These are phyloP conservation scores for Pristionchus arcanus DNA, from an alignment of 2,888 invertebrate genomes.

Conservation along the genomic window DNA sequence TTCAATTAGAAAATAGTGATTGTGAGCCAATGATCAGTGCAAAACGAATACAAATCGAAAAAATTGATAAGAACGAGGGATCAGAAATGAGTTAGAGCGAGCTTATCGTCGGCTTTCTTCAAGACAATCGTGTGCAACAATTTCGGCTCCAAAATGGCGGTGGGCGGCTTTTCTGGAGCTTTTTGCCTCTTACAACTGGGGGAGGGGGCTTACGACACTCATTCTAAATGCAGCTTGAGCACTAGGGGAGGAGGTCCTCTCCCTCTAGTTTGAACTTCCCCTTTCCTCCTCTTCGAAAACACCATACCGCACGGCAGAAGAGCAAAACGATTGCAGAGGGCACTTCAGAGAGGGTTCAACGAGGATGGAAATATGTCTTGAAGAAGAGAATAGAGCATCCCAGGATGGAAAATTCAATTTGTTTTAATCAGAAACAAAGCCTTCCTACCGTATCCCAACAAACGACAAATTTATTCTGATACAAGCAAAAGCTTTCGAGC, in stretches of 20 bases:
- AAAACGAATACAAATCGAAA: no score
- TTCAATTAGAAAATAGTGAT: background rate
- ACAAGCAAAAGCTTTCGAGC: background rate
- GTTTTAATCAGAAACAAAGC: background rate
- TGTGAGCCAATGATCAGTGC: no score
- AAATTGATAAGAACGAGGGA: no score
- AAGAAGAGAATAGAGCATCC: background rate
- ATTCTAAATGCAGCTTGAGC: background rate
- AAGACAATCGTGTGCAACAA: no score
- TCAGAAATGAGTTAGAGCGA: no score
- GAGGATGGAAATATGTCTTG: background rate
- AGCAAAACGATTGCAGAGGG: background rate
- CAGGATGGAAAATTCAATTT: background rate
- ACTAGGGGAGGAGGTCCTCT: background rate
- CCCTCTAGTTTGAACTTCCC: background rate
- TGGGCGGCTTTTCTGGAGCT: background rate
- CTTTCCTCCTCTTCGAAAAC: background rate
- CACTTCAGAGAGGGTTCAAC: background rate
- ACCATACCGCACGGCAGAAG: background rate
- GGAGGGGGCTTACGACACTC: background rate
- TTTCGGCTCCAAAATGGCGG: background rate
- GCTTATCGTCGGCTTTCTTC: no score
- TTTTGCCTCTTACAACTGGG: background rate
- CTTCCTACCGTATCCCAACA: background rate
- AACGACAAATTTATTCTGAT: background rate